These are phyloP conservation scores for Hypanus sabinus DNA, from an alignment of 2,113 vertebrate genomes.

Conservation along the genomic window DNA sequence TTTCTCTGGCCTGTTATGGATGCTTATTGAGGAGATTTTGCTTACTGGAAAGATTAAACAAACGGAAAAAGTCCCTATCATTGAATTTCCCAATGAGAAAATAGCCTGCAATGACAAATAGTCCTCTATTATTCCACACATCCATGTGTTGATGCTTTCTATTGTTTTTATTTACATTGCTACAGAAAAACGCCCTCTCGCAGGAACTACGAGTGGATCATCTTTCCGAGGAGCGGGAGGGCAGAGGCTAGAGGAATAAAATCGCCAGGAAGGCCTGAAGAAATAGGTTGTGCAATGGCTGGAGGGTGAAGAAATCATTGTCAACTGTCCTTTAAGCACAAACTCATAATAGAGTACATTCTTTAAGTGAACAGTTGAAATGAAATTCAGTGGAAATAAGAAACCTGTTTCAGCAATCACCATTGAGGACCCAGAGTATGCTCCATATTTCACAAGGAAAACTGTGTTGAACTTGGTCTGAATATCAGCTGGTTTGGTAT, in stretches of 20 bases:
- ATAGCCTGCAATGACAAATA: background rate
- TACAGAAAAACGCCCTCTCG: background rate
- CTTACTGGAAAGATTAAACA: background rate
- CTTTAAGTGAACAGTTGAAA: constrained; percentile 32
- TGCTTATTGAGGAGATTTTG: background rate
- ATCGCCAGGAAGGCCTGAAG: background rate
- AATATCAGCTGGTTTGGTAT: background rate
- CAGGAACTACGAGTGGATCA: background rate
- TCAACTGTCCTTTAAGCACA: constrained; percentile 20
- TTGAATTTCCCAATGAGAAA: too few relatives aligned
- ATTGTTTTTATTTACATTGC: background rate
- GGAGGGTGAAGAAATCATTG: background rate
- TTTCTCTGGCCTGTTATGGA: background rate
- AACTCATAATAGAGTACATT: constrained; percentile 6
- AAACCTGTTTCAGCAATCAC: background rate
- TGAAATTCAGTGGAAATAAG: constrained; percentile 22
- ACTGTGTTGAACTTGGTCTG: background rate
- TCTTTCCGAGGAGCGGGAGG: background rate
- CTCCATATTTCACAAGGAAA: background rate
- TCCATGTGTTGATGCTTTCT: background rate
- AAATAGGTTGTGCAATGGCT: background rate
- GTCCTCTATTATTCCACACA: background rate
- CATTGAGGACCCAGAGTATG: background rate
- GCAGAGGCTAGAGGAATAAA: background rate
- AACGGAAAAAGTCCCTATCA: background rate